Evolutionary conservation across 2,797 vertebrate species (phyloP).

Genomic region (Scomberomorus guttatus): DNA sequence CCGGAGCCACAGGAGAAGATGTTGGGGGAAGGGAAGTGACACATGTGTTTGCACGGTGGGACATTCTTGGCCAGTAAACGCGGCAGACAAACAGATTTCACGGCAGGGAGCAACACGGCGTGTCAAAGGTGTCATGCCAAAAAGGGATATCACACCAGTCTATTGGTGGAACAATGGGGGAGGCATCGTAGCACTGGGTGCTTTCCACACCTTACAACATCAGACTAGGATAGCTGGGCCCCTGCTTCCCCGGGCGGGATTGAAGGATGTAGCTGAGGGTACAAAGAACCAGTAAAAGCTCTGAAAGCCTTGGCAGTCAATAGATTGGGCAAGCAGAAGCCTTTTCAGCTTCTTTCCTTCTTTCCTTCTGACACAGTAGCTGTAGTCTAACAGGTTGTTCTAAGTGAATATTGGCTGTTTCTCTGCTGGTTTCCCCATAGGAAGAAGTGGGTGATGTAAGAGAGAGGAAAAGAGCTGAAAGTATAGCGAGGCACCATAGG

Average conservation of each 20-base stretch:
- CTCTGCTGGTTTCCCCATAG: slow-evolving; percentile 8
- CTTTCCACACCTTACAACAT: slow-evolving; percentile 37
- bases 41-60: slow-evolving; percentile 61
- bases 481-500: neutral
- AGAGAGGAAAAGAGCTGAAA: neutral
- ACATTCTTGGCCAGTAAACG: slow-evolving; percentile 70
- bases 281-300: slow-evolving; percentile 15
- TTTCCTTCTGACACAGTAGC: slow-evolving; percentile 41
- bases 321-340: slow-evolving; percentile 13
- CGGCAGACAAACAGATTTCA: slow-evolving; percentile 82
- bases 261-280: slow-evolving; percentile 25
- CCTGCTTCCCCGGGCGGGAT: slow-evolving; percentile 11
- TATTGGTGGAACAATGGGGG: slow-evolving; percentile 40
- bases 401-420: slow-evolving; percentile 28
- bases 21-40: slow-evolving; percentile 67
- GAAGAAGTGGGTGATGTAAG: slow-evolving; percentile 13
- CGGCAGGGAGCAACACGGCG: slow-evolving; percentile 68
- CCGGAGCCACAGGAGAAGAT: slow-evolving; percentile 61
- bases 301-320: slow-evolving; percentile 36
- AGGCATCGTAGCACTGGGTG: slow-evolving; percentile 30
- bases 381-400: slow-evolving; percentile 55
- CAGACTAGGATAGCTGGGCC: slow-evolving; percentile 12
- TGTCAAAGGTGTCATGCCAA: slow-evolving; percentile 72
- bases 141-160: slow-evolving; percentile 61
- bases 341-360: slow-evolving; percentile 44